These are phyloP conservation scores for Dissostichus mawsoni DNA, from an alignment of 2,113 vertebrate species.

Conservation along the genomic window DNA sequence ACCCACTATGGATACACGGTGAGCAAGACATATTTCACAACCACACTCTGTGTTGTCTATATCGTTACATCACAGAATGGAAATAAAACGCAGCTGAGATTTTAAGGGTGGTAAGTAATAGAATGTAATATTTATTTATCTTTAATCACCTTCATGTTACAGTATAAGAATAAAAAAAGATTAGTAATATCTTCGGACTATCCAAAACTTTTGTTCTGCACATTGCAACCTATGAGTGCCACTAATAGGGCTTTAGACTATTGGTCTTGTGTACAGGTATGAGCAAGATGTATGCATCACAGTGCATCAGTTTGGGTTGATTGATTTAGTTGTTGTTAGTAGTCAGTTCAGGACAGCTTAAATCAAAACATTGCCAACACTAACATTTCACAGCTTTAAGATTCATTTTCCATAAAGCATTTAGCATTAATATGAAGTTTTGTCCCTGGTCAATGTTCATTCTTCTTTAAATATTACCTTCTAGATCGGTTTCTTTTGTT, in stretches of 20 bases:
- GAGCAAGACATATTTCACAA: slow-evolving; percentile 23
- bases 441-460: no score
- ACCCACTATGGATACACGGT: slow-evolving; percentile 96
- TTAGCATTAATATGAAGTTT: no score
- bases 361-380: neutral
- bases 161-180: no score
- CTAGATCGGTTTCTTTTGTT: no score
- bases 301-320: no score
- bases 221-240: slow-evolving; percentile 7
- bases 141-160: no score
- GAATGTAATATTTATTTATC: no score
- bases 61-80: neutral
- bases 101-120: no score
- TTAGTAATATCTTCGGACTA: neutral
- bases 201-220: neutral
- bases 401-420: neutral
- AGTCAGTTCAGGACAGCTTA: neutral
- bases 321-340: no score
- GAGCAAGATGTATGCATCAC: neutral
- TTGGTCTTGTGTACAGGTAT: neutral
- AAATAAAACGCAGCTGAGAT: no score
- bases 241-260: neutral
- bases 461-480: no score
- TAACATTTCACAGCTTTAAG: neutral
- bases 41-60: neutral